Base-by-base conservation (phyloP, 53 echinoderm and acorn worm genomes). In the Glandiceps talaboti region DNA sequence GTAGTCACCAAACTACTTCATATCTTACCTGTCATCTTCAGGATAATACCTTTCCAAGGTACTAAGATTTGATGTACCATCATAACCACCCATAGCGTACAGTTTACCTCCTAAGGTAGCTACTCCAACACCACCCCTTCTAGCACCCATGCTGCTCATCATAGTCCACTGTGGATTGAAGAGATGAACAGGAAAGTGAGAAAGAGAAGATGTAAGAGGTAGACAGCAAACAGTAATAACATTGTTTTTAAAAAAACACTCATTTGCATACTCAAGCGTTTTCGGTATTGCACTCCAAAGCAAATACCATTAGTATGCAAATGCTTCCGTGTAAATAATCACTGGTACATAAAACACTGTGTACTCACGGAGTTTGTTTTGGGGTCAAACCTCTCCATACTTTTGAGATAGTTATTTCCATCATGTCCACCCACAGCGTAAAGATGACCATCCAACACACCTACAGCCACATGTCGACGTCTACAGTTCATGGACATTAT, bases 1-100 rank as follows among this genome's bases (percentile, higher is more conserved):
- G n/a, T n/a, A n/a, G n/a, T n/a, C n/a, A n/a, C n/a, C n/a, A n/a
- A n/a, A n/a, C n/a, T n/a, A n/a, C n/a, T n/a, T n/a, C n/a, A n/a
- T n/a, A n/a, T n/a, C 26, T 32, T 74, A 92, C 92, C 92, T 92
- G 75, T 92, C 90, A 14, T 90, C 90, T 1, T 88, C 92, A 28
- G 92, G 92, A 74, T 92, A 90, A 82, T 90, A 92, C 81, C 92
- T 90, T 78, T 92, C 92, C 30, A 92, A 78, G 25, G 92, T 92
- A 84, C 87, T 90, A 28, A 92, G 92, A 73, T 92, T 92, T 14
- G 92, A 83, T 28, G 87, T 87, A 1, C 92, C 92, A 76, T 92
- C 88, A 32, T 90, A 92, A n/a, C 92, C 92, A 32, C 92, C 92
- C 74, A 90, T 85, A 26, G 92, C 90, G 79, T 92, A 92, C 28